Evolutionary conservation across 2,797 vertebrate genomes (phyloP).

Genomic region (Chelmon rostratus): DNA sequence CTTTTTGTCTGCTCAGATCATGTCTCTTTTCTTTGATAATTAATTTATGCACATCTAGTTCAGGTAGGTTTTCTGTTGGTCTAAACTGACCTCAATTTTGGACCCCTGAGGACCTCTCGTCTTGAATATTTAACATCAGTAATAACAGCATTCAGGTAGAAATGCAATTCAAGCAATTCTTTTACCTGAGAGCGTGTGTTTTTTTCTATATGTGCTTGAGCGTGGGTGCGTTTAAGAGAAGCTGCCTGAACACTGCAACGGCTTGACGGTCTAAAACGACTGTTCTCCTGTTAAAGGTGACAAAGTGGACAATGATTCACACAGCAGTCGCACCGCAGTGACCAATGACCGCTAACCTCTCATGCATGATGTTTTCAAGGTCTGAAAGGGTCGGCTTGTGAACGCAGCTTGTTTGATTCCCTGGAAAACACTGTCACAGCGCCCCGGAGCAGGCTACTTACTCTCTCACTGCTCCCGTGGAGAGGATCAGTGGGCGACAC

Average conservation of each 20-base stretch:
- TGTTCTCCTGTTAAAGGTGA: slow-evolving; percentile 25
- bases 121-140: not conserved
- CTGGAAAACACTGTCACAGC: slow-evolving; percentile 18
- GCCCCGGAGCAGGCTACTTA: slow-evolving; percentile 31
- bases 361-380: slow-evolving; percentile 14
- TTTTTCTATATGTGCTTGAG: not conserved
- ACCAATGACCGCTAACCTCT: slow-evolving; percentile 8
- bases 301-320: slow-evolving; percentile 29
- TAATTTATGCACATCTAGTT: not conserved
- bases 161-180: not conserved
- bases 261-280: slow-evolving; percentile 15
- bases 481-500: slow-evolving; percentile 1
- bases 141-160: not conserved
- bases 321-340: slow-evolving; percentile 15
- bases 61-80: not conserved
- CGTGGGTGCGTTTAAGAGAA: slow-evolving; percentile 25
- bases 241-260: slow-evolving; percentile 16
- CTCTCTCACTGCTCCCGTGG: slow-evolving; percentile 8
- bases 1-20: not conserved
- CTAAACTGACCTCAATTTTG: not conserved
- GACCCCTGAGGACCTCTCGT: not conserved
- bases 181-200: not conserved
- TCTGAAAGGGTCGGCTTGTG: slow-evolving; percentile 7
- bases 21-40: not conserved
- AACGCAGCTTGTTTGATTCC: slow-evolving; percentile 3